Evolutionary conservation across 2,797 vertebrate genomes (phyloP), one percentile per base, ranked within the genome.

Genomic region (Sibirionetta formosa): DNA sequence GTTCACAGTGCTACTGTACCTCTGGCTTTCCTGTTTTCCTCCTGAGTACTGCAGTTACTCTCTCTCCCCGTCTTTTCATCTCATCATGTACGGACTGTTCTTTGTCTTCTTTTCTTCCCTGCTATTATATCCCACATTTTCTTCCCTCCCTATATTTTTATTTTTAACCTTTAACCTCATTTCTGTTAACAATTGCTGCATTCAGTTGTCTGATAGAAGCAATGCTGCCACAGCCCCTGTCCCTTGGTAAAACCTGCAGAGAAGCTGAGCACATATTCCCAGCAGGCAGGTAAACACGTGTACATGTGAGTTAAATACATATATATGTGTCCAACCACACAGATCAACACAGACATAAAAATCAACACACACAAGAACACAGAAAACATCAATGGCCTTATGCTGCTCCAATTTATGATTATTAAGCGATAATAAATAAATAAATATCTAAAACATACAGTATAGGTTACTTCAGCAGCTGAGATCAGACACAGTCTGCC

Each of bases 111-210:
- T 61, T 69, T 51, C 8, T 9, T 12, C 40, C 4, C 3, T 4
- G 29, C 3, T 14, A 38, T 64, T 64, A 35, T 50, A 8, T 66
- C 61, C 58, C n/a, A 46, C 44, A 64, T 58, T 66, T 11, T 82
- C 35, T 71, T 0, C 1, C 13, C 4, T 12, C 3, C 1, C 1
- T 26, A 4, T 3, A 38, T 14, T 9, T 15, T 12, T 26, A 38
- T 75, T 90, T 93, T 77, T 72, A 56, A 35, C 2, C 0, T 64
- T 87, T 68, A 75, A 40, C 12, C 2, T 71, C 1, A 35, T 60
- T 79, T 76, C 35, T 82, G 9, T 18, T n/a, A 35, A 9, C 5
- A 60, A 5, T 17, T 71, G 7, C 8, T 19, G 36, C 19, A 61
- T 48, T 66, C 44, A n/a, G 7, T n/a, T 53, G 20, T 63, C 40